A percentile compares a stretch with the other conserved stretches of the same genome.
These are phyloP conservation scores for Tiaroga cobitis DNA, from an alignment of 2,797 vertebrate species.

Conservation along the genomic window DNA sequence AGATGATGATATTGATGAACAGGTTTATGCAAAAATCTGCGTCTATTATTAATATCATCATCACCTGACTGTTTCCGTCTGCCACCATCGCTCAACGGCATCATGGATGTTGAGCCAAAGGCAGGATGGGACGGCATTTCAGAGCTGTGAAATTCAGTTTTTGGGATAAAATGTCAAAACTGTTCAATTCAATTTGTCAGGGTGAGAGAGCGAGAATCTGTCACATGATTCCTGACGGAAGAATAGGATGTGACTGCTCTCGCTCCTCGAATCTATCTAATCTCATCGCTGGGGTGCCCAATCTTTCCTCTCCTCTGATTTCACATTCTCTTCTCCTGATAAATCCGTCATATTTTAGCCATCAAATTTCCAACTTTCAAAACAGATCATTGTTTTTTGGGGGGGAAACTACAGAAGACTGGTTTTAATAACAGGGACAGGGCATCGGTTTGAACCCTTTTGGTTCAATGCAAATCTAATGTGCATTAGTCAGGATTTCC, in stretches of 20 bases:
- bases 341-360: constrained; percentile 7
- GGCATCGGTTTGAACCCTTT: neutral
- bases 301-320: neutral
- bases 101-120: neutral
- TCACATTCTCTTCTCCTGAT: neutral
- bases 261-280: neutral
- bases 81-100: neutral
- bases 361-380: neutral
- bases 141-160: constrained; percentile 5
- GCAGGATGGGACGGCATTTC: neutral
- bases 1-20: neutral
- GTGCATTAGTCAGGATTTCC: neutral
- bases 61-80: neutral
- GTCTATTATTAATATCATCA: neutral
- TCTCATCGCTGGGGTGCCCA: neutral
- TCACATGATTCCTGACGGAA: neutral
- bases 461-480: neutral
- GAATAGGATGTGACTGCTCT: constrained; percentile 9
- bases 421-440: neutral
- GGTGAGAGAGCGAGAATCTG: neutral
- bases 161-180: constrained; percentile 12
- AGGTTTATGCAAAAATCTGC: neutral
- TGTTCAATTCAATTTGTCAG: constrained; percentile 26
- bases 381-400: neutral
- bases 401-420: neutral